phyloP scores from a whole-genome alignment of 2,888 invertebrate species.

The Poecilus cupreus region DNA sequence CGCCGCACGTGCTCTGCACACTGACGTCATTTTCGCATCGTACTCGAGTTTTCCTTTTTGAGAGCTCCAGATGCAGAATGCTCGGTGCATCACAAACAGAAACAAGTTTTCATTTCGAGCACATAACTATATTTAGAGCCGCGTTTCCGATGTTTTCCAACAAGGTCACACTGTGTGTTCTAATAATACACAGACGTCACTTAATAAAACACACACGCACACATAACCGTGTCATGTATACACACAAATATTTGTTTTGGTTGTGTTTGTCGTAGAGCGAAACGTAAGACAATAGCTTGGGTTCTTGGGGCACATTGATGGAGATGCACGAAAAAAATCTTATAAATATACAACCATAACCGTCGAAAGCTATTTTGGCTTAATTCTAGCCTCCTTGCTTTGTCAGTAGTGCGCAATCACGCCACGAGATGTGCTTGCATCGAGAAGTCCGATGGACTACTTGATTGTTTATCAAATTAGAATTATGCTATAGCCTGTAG shows the following conservation, averaged over 20 bases:
- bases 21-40: neutral
- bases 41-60: neutral
- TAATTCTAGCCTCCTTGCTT: no score
- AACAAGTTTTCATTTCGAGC: conserved; percentile 29
- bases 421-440: no score
- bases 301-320: neutral
- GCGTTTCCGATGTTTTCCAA: conserved; percentile 17
- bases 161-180: conserved; percentile 3
- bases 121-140: conserved; percentile 14
- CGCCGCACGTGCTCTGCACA: neutral
- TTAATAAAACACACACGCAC: neutral
- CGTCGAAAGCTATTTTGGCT: no score
- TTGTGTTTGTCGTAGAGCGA: neutral
- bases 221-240: neutral
- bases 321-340: no score
- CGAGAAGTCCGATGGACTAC: no score
- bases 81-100: neutral
- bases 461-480: no score
- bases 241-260: conserved; percentile 23
- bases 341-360: no score
- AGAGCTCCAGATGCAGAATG: neutral
- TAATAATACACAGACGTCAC: conserved; percentile 23
- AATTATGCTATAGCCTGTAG: no score
- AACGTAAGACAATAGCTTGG: neutral
- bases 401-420: no score